Base-by-base conservation (phyloP, 2,888 invertebrate species). In the Endotricha flammealis region DNA sequence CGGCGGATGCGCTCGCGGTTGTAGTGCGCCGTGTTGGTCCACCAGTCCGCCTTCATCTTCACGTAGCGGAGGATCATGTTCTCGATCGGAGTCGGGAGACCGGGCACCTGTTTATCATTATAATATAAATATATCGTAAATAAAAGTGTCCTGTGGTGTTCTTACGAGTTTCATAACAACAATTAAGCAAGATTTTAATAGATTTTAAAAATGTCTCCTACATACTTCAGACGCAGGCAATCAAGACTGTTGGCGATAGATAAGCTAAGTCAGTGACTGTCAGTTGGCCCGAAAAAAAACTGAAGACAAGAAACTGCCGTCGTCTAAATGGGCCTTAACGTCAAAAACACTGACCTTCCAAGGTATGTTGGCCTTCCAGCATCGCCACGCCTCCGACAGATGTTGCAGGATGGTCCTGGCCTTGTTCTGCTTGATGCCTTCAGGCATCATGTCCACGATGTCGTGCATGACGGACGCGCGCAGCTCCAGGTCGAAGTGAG, bases 401-500 rank as follows among this genome's bases (percentile, higher is more conserved):
- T 99, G 99, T 70, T 99, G 99, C 55, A 99, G 88, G 57, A 99
- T 99, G 2, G 99, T 99, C 52, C 99, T 90, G 0, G 99, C 99
- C 77, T 99, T 99, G 83, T 99, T 99, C 80, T 99, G 99, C 69
- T 99, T 99, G 71, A 99, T 99, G 48, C 99, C 99, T 79, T 99
- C 99, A 0, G 99, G 99, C 99, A 99, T 99, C 99, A 99, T 99
- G 66, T 99, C 99, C n/a, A 99, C 94, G 50, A 99, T 99, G 68
- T 99, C 99, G 85, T 94, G 93, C 95, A 95, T 94, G 1, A 95
- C 99, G 0, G 98, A 98, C 9, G 98, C 98, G 52, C 99, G 91
- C 64, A 99, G 86, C 77, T 99, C 99, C 52, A 99, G 88, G 90
- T 99, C 99, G 82, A 99, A 99, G 88, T 99, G 99, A 28, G 98